Base-by-base conservation (phyloP, 1,140 invertebrate species). In the Hypsibius dujardini region DNA sequence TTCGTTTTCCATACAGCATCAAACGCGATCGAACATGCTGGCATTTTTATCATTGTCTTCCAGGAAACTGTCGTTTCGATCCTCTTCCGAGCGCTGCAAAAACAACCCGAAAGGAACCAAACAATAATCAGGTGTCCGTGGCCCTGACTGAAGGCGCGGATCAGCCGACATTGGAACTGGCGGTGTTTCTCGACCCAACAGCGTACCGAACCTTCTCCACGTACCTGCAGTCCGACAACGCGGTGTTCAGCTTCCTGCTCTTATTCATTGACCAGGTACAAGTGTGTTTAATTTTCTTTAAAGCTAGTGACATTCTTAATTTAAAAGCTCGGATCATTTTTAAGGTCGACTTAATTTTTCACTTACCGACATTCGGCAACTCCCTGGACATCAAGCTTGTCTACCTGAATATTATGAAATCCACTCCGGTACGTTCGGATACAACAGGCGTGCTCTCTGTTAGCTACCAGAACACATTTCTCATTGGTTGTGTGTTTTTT, bases 361-460 rank as follows among this genome's bases (percentile, higher is more conserved):
- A 67, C 42, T 45, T 67, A 45, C 62, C 62, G 42, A 15, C 62
- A 7, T 67, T 67, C 62, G 12, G 12, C 12, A 3, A 12, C 3
- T 45, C 62, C 7, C 12, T 67, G 42, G 62, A 67, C 62, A 45
- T 67, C 12, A 67, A 67, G 45, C 7, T 67, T 7, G 62, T 67
- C 12, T 15, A 67, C 7, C 12, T 67, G 62, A 12, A 12, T 45
- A 12, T 67, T 12, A 12, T 67, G 12, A 67, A 12, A 42, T 42
- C 12, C 3, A 12, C 12, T 7, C 62, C 62, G 62, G 50, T 56
- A 56, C 50, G 50, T 28, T 28, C 28, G 28, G 28, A 28, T 28
- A 28, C 28, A 28, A 28, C 28, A 28, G 28, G 28, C 28, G 28
- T 28, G 28, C 28, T 28, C 28, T 0, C 28, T 28, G 28, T 28